These are phyloP conservation scores for Hyperopisus bebe DNA, from an alignment of 2,113 vertebrate species.

Conservation along the genomic window DNA sequence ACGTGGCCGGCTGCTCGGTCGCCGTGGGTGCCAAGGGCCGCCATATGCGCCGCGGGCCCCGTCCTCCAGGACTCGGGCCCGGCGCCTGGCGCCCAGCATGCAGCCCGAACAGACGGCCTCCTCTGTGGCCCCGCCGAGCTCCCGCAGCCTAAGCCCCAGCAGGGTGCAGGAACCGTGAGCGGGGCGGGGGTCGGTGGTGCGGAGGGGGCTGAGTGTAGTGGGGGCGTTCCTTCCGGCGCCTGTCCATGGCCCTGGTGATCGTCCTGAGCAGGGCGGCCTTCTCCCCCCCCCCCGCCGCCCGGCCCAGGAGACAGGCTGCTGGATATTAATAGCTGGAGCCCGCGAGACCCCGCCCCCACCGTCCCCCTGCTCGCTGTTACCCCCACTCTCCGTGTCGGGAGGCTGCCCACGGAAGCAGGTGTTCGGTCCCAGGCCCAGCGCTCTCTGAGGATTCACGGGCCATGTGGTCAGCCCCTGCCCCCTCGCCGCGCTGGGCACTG, in stretches of 20 bases:
- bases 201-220: neutral
- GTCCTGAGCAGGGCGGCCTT: neutral
- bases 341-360: neutral
- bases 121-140: conserved; percentile 35
- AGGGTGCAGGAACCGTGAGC: neutral
- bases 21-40: conserved; percentile 63
- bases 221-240: conserved; percentile 2
- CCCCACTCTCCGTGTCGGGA: neutral
- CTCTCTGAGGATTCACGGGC: conserved; percentile 35
- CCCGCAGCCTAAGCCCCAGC: neutral
- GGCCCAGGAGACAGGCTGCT: neutral
- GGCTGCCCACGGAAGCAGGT: conserved; percentile 37
- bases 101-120: conserved; percentile 44
- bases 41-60: conserved; percentile 62
- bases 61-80: conserved; percentile 36
- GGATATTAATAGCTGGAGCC: conserved; percentile 3
- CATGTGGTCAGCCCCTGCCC: conserved; percentile 37
- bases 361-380: neutral
- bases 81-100: conserved; percentile 2
- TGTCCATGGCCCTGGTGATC: neutral
- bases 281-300: neutral
- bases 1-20: conserved; percentile 63
- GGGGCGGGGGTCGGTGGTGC: neutral
- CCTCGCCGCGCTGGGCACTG: neutral
- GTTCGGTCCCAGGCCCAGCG: conserved; percentile 36